Base-by-base conservation (phyloP, 2,888 invertebrate species). In the Diaperis boleti region DNA sequence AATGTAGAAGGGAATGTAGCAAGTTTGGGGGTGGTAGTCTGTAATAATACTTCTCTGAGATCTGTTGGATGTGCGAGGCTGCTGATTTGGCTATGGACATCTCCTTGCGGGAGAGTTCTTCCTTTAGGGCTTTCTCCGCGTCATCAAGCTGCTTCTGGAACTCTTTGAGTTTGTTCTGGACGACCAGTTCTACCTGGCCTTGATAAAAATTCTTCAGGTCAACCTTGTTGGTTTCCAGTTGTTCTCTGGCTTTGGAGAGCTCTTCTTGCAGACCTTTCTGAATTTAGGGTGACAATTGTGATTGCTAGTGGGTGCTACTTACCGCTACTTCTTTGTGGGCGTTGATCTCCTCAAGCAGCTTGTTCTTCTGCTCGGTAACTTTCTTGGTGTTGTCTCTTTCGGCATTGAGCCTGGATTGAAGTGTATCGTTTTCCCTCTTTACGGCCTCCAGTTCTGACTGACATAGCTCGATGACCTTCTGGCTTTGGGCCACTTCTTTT, bases 191-290 rank as follows among this genome's bases (percentile, higher is more conserved):
- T 7, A 94, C 83, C 81, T 94, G 93, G 68, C 89, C 88, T 80
- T 94, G 94, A 75, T 93, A 94, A 76, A 91, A 89, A 29, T 86
- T 84, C 70, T 90, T 88, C 10, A 93, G 80, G 63, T 92, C 90
- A 7, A 83, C 79, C 74, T 89, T 89, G 67, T 88, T 89, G 1
- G 85, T 80, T 59, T 90, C 90, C 41, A 87, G 76, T 41, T 87
- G 85, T 29, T 85, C 84, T 37, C 82, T 83, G 1, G 83, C 76
- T 60, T 74, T 75, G 20, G 69, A 69, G n/a, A 81, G 49, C 59
- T 80, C 78, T n/a, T 76, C 82, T 68, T 81, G 81, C 6, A 84
- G 76, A 39, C 75, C 69, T 77, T 79, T 82, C 86, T 86, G 66
- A 37, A 33, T 2, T 10, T 13, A 11, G 26, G n/a, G 26, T 26